Base-by-base conservation (phyloP, 1,140 invertebrate species). In the Cephus cinctus region DNA sequence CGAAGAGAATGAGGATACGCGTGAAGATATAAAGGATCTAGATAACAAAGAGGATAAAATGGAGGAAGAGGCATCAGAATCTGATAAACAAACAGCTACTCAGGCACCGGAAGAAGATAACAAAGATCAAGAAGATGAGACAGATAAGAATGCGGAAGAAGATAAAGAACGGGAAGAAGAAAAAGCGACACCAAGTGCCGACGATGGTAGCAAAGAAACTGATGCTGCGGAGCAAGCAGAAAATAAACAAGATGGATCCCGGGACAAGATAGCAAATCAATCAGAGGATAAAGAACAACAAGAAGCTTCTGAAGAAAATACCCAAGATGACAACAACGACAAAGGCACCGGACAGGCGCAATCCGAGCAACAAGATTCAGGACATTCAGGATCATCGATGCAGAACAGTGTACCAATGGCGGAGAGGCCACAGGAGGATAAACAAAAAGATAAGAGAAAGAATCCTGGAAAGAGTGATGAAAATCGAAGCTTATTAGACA, bases 301-400 rank as follows among this genome's bases (percentile, higher is more conserved):
- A n/a, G 15, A 56, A 2, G 43, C 64, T 0, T 57, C 65, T 0
- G 74, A 79, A 34, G 71, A 70, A 47, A 62, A 57, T 41, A 43
- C 43, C 18, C 60, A 78, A 52, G 70, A 81, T 35, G 66, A 73
- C 14, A 69, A 65, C 5, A 65, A 68, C 8, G 76, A 81, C 53
- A 76, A 76, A 54, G 79, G 79, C 5, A 63, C 67, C 0, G 80
- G 80, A 3, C 77, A 81, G 38, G 74, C 78, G 0, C 69, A 80
- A 45, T 72, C 76, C 35, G 76, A 77, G 39, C 64, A 79, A 45
- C 73, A 70, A 41, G 63, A 71, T 36, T 63, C 61, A 6, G 80
- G 80, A 0, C 79, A 80, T 52, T 68, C 73, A 0, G 77, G 73
- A 4, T 61, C 71, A 14, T 69, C 70, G 1, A 50, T 50, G 21